These are phyloP conservation scores for Cynaeus angustus DNA, from an alignment of 2,888 invertebrate species.

Conservation along the genomic window DNA sequence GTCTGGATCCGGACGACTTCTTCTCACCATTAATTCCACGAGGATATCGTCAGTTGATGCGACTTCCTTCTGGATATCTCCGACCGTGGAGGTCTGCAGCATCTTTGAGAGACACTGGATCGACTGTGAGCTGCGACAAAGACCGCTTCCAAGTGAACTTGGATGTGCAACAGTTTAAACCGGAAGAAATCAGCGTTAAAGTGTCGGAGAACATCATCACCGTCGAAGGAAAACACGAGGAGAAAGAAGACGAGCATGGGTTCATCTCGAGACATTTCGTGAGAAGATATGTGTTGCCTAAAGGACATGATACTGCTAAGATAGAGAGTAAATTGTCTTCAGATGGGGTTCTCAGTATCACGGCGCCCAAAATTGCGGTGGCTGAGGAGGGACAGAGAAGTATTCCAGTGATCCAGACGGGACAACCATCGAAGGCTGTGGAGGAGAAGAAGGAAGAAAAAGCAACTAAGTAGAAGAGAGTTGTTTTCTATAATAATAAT, in stretches of 20 bases:
- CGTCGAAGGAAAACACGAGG: slow-evolving; percentile 85
- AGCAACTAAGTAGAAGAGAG: no score
- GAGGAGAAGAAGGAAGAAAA: no score
- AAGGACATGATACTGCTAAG: slow-evolving; percentile 81
- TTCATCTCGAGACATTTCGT: slow-evolving; percentile 85
- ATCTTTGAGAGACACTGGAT: slow-evolving; percentile 77
- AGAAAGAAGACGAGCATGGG: slow-evolving; percentile 84
- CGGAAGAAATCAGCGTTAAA: slow-evolving; percentile 86
- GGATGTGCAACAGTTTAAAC: slow-evolving; percentile 85
- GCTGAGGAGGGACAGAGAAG: no score
- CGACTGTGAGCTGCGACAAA: slow-evolving; percentile 75
- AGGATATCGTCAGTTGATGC: no score
- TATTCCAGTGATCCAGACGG: no score
- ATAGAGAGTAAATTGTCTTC: slow-evolving; percentile 83
- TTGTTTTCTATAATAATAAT: no score
- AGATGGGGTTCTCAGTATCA: slow-evolving; percentile 81
- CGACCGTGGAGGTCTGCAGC: slow-evolving; percentile 70
- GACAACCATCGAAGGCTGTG: no score
- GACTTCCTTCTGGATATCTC: no score
- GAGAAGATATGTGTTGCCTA: slow-evolving; percentile 82
- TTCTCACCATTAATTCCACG: no score
- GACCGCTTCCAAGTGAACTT: slow-evolving; percentile 81
- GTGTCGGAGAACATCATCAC: slow-evolving; percentile 80
- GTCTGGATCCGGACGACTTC: no score
- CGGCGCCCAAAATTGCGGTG: slow-evolving; percentile 75